Evolutionary conservation across 1,140 invertebrate species (phyloP).

Genomic region (Homarus americanus): DNA sequence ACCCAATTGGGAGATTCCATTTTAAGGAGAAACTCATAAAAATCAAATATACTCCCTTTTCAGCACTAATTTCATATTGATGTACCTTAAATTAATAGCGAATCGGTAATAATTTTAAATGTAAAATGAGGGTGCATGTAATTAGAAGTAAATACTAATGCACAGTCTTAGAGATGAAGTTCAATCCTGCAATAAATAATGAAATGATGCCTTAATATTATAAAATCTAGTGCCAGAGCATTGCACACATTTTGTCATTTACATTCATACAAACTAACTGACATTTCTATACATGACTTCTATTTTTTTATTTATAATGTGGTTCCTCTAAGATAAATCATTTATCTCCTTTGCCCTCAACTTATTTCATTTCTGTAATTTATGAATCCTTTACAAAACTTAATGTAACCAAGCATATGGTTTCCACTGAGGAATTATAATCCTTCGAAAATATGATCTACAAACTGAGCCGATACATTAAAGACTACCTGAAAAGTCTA

Average conservation of each 20-base stretch:
- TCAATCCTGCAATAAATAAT: neutral
- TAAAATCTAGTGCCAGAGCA: neutral
- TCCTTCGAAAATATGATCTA: no score
- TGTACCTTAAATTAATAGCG: neutral
- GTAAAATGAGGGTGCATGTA: no score
- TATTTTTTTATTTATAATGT: neutral
- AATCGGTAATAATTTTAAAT: neutral
- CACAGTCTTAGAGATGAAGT: neutral
- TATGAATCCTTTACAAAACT: no score
- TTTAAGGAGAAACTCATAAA: neutral
- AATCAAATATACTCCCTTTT: neutral
- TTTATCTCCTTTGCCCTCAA: no score
- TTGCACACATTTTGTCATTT: neutral
- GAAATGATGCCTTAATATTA: neutral
- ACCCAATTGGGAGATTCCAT: neutral
- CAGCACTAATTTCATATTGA: neutral
- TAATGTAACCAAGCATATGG: no score
- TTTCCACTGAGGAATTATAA: no score
- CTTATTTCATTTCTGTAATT: no score
- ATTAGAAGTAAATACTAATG: neutral
- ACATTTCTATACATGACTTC: neutral
- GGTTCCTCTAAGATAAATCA: no score
- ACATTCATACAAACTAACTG: neutral
- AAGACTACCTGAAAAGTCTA: no score
- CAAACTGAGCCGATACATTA: no score